Percentiles rank a stretch among this genome's conserved stretches.
phyloP scores from a whole-genome alignment of 2,888 invertebrate species.

The Drosophila ezoana region DNA sequence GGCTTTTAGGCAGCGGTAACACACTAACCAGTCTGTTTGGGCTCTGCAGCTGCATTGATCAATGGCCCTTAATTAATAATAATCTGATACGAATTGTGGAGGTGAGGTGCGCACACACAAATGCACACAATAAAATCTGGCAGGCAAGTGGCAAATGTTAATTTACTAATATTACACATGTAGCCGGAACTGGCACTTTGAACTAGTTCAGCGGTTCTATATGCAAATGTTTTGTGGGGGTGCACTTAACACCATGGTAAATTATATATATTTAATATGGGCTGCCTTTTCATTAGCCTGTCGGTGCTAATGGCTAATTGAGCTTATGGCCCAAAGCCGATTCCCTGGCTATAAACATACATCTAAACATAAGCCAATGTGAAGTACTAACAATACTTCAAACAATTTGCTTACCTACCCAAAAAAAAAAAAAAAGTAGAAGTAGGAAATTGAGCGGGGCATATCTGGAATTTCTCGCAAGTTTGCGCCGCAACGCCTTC shows the following conservation, averaged over 20 bases:
- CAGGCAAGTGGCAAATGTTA: constrained; percentile 40
- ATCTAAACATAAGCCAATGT: constrained; percentile 58
- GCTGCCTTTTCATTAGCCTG: constrained; percentile 29
- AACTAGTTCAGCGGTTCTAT: constrained; percentile 11
- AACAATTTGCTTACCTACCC: constrained; percentile 74
- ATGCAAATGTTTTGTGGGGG: constrained; percentile 40
- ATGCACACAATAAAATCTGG: constrained; percentile 5
- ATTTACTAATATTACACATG: constrained; percentile 29
- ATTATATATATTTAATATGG: not conserved
- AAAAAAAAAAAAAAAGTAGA: constrained; percentile 41
- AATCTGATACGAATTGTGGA: constrained; percentile 43
- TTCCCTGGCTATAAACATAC: constrained; percentile 42
- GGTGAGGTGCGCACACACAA: not conserved
- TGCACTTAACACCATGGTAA: too few relatives aligned
- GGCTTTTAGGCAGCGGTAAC: constrained; percentile 15
- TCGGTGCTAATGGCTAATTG: constrained; percentile 45
- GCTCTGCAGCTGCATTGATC: constrained; percentile 24
- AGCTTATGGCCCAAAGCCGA: constrained; percentile 37
- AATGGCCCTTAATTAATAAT: constrained; percentile 55
- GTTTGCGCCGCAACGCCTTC: constrained; percentile 64
- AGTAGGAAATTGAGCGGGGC: constrained; percentile 13
- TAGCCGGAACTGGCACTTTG: constrained; percentile 37
- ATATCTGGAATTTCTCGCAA: constrained; percentile 58
- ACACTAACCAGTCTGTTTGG: constrained; percentile 6
- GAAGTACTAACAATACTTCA: constrained; percentile 68